Percentiles rank a stretch among this genome's conserved stretches.
Conservation (phyloP, 2,113 vertebrate genomes). For the Muntiacus reevesi region DNA sequence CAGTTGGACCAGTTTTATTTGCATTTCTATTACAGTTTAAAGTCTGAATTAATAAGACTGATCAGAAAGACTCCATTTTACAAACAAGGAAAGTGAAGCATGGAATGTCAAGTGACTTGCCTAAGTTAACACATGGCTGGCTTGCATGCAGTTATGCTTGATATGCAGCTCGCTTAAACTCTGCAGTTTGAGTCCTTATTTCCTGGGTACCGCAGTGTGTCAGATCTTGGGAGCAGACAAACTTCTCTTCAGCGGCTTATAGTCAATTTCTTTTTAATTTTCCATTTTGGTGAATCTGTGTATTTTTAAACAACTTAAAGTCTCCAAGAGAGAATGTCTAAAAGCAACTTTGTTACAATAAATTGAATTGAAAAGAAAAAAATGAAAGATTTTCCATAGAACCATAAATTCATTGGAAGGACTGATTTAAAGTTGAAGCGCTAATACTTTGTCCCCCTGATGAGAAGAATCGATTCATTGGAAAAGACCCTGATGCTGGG, state of each 20-base stretch:
- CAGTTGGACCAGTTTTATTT: background rate
- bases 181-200: background rate
- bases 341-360: background rate
- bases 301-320: background rate
- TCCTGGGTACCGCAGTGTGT: background rate
- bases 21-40: background rate
- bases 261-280: background rate
- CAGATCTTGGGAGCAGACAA: background rate
- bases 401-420: background rate
- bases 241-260: rapidly evolving
- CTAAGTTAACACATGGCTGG: background rate
- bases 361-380: background rate
- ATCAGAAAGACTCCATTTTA: background rate
- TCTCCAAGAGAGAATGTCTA: background rate
- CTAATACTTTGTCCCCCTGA: background rate
- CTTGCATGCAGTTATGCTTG: background rate
- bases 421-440: background rate
- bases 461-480: background rate
- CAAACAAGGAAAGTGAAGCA: background rate
- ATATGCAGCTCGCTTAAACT: background rate
- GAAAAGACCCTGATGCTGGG: background rate
- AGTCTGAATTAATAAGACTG: background rate
- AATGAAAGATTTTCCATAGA: background rate
- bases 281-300: background rate
- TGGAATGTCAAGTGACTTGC: background rate